Conservation (phyloP, 2,888 invertebrate species). For the Aphodius granarius region DNA sequence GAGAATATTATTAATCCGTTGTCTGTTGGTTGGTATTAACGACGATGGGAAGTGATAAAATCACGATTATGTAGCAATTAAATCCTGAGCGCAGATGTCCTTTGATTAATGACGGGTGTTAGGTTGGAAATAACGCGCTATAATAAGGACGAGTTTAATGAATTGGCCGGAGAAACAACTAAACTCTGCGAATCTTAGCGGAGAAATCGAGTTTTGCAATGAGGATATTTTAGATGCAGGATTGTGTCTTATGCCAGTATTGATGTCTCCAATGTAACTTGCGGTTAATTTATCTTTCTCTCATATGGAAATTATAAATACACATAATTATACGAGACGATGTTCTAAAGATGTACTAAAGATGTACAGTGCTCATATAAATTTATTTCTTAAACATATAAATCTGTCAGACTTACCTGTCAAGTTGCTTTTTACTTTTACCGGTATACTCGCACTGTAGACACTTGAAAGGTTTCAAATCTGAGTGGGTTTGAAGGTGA, state of each 20-base stretch:
- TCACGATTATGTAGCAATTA: neutral
- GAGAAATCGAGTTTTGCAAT: neutral
- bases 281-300: neutral
- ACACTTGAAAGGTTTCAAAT: slow-evolving; percentile 55
- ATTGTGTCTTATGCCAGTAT: slow-evolving; percentile 5
- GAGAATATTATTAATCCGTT: neutral
- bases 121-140: neutral
- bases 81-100: neutral
- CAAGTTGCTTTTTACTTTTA: slow-evolving; percentile 57
- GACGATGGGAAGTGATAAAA: neutral
- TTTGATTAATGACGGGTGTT: neutral
- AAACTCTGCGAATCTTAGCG: neutral
- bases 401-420: slow-evolving; percentile 51
- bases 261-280: slow-evolving; percentile 12
- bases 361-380: too few species aligned
- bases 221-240: neutral
- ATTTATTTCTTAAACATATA: neutral
- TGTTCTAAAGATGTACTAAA: too few species aligned
- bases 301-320: neutral
- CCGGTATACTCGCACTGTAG: slow-evolving; percentile 58
- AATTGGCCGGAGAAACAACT: neutral
- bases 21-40: neutral
- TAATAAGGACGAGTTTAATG: neutral
- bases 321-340: neutral
- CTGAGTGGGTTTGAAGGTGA: slow-evolving; percentile 62